Evolutionary conservation across 1,140 invertebrate genomes (phyloP), one percentile per base, ranked within the genome.

Genomic region (Berghia stephanieae): DNA sequence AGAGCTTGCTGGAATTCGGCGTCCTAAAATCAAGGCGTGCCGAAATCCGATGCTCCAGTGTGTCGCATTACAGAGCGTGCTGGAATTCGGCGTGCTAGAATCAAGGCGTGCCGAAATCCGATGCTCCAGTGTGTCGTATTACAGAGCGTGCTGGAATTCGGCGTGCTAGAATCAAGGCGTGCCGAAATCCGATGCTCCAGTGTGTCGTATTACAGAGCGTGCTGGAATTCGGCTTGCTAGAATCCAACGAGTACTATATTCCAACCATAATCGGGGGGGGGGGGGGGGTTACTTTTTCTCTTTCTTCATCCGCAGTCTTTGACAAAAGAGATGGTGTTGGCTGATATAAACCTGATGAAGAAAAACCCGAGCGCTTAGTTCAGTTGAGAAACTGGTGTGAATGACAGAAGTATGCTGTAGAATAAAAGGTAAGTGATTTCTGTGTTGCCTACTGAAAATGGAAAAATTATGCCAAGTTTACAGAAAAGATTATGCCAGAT

Each of bases 311-410:
- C 92, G 77, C 81, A 94, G 93, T 91, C 93, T 83, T 91, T 99
- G 36, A 97, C 99, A 0, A 93, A 94, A 85, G 97, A 99, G 87
- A 99, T 99, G 98, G 94, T 99, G 90, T 92, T 94, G n/a, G 92
- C 94, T 16, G 98, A 99, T 91, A 92, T 99, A 10, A 92, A 93
- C 78, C 90, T 99, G 31, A 99, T 99, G 97, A 95, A 93, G 85
- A 93, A 92, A 77, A 95, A 98, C 91, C 96, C 97, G 21, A 82
- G 55, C 13, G 88, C 88, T 66, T 90, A 57, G 31, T 34, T 8
- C 5, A 13, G 10, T 31, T 10, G 2, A 18, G 57, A 27, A 31
- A 63, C 10, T 63, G 57, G 13, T 27, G 38, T 63, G 6, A 16
- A 36, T 10, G 31, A n/a, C 38, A 2, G 5, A 27, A 63, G 3